Conservation (phyloP, 2,797 vertebrate genomes). For the Propithecus perrieri region DNA sequence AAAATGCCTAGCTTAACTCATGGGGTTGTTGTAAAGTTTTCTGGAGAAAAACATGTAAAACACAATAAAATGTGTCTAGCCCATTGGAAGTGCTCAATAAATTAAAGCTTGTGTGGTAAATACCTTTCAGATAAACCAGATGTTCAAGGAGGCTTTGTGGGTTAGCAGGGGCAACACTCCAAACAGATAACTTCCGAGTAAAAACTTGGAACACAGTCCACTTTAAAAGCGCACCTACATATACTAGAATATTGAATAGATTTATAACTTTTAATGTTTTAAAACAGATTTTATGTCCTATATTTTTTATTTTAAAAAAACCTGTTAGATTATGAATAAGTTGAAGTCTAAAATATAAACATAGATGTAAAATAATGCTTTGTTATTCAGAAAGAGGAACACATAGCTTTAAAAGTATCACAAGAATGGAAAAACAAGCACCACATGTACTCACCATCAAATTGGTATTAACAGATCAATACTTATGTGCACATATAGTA, state of each 20-base stretch:
- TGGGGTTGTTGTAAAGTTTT: not conserved
- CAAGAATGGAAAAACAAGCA: too few species aligned
- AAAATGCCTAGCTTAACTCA: not conserved
- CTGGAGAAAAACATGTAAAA: not conserved
- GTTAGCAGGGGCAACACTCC: not conserved
- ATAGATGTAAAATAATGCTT: not conserved
- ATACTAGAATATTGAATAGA: not conserved
- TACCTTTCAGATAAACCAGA: not conserved
- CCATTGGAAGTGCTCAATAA: not conserved
- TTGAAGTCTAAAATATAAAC: not conserved
- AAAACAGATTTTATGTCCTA: not conserved
- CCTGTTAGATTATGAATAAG: not conserved
- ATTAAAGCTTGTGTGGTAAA: not conserved
- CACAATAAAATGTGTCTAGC: not conserved
- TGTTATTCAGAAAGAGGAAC: not conserved
- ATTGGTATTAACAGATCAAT: too few species aligned
- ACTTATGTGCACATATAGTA: too few species aligned
- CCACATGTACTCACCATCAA: too few species aligned
- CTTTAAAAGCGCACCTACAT: not conserved
- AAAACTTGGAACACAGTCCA: not conserved
- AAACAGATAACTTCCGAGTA: not conserved
- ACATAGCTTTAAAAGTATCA: not conserved
- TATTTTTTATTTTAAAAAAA: conserved; percentile 9
- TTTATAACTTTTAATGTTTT: not conserved
- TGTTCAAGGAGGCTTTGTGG: not conserved